Percentiles rank a stretch among this genome's conserved stretches.
These are phyloP conservation scores for Whitmania pigra DNA, from an alignment of 1,140 invertebrate genomes.

Conservation along the genomic window DNA sequence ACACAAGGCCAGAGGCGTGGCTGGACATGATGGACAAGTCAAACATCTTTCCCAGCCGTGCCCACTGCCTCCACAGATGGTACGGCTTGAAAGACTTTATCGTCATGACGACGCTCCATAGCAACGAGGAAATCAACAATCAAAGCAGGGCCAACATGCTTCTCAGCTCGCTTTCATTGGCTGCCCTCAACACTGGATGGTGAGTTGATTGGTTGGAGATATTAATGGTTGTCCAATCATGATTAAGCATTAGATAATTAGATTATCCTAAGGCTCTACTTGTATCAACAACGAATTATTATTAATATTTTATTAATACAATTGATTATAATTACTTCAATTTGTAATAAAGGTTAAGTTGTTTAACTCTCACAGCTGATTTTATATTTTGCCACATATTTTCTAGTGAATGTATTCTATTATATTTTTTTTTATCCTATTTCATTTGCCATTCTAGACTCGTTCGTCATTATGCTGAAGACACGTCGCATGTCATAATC, in stretches of 20 bases:
- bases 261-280: too few relatives aligned
- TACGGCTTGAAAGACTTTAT: conserved; percentile 74
- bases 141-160: conserved; percentile 72
- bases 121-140: conserved; percentile 49
- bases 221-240: neutral
- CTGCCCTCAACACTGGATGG: conserved; percentile 65
- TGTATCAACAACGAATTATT: neutral
- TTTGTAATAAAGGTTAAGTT: too few relatives aligned
- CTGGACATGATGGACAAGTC: conserved; percentile 51
- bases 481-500: too few relatives aligned
- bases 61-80: conserved; percentile 44
- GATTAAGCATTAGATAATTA: too few relatives aligned
- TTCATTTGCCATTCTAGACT: too few relatives aligned
- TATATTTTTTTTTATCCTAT: too few relatives aligned
- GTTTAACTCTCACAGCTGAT: too few relatives aligned
- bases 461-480: too few relatives aligned
- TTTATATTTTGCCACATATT: too few relatives aligned
- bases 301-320: neutral
- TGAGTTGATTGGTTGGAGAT: conserved; percentile 33
- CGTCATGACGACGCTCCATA: conserved; percentile 52
- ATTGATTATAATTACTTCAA: neutral
- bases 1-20: conserved; percentile 40
- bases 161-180: conserved; percentile 68
- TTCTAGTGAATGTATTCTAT: too few relatives aligned
- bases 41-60: conserved; percentile 50